Base-by-base conservation (phyloP, 2,113 vertebrate genomes). In the Artemisiospiza belli region DNA sequence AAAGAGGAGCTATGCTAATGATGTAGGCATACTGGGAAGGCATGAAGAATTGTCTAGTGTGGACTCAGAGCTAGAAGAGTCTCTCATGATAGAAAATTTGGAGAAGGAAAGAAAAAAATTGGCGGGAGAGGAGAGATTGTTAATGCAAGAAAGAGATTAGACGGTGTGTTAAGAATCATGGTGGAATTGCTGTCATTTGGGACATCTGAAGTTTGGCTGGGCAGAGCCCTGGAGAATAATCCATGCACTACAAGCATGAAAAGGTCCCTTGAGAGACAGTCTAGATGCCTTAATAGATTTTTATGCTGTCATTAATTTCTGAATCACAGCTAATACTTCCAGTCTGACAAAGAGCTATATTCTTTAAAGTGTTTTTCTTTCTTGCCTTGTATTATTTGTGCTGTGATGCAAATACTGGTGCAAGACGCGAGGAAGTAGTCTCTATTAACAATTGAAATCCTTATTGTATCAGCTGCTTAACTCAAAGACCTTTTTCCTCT, bases 211-310 rank as follows among this genome's bases (percentile, higher is more conserved):
- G 84, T 93, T 94, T 89, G 91, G 73, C 88, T 96, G 85, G 95
- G 86, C 88, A 96, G 89, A 91, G 35, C 95, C 54, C 83, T 63
- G 63, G 90, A 83, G 89, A 95, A 88, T 90, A 95, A 84, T 82
- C 90, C 74, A 86, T 83, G 72, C 75, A 58, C 49, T 86, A 80
- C 46, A 86, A 91, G 91, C 52, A 69, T 96, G 92, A 74, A 96
- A 83, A 92, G 67, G 70, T 69, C 95, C 92, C 92, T 75, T 0
- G 94, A 95, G 95, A 93, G 73, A 90, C 41, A 90, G 87, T 94
- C 91, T 94, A 95, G 94, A 93, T 96, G 87, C 89, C 82, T 95
- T 96, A 94, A 96, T 95, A 96, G 92, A 96, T 96, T 96, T 95
- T 96, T 94, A 95, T 95, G 77, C 87, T 90, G 84, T 94, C 84